Conservation (phyloP, 2,888 invertebrate genomes). For the Drosophila koepferae region DNA sequence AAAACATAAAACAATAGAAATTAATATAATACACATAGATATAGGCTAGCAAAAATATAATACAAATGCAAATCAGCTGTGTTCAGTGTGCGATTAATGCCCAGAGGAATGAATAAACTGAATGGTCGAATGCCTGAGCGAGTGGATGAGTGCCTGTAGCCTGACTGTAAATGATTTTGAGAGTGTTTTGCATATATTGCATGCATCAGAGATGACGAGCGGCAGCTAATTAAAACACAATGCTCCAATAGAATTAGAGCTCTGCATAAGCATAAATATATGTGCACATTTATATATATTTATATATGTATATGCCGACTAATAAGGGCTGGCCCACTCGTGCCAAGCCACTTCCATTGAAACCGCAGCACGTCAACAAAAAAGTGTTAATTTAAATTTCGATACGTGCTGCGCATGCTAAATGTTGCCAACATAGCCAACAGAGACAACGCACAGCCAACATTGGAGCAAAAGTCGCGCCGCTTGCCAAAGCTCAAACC, state of each 20-base stretch:
- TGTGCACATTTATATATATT: not conserved
- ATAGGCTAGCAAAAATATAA: not conserved
- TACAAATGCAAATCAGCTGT: constrained; percentile 36
- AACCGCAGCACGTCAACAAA: constrained; percentile 81
- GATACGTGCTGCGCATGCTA: constrained; percentile 78
- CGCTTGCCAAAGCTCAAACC: constrained; percentile 18
- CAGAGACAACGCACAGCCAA: constrained; percentile 10
- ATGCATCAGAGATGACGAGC: constrained; percentile 12
- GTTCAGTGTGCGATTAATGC: constrained; percentile 37
- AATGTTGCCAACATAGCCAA: constrained; percentile 23
- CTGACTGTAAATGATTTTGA: constrained; percentile 16
- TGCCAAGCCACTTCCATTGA: constrained; percentile 38
- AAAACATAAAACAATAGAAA: constrained; percentile 12
- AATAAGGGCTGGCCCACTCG: constrained; percentile 34
- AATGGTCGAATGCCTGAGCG: not conserved
- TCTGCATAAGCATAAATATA: constrained; percentile 2
- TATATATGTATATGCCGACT: constrained; percentile 16
- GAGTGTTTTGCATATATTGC: constrained; percentile 29
- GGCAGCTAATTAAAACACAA: constrained; percentile 70
- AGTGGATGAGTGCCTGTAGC: not conserved
- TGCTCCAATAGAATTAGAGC: constrained; percentile 19
- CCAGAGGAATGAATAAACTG: constrained; percentile 7
- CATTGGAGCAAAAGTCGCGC: constrained; percentile 22
- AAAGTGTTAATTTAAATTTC: constrained; percentile 84
- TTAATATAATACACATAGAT: constrained; percentile 23